Percentiles rank a stretch among this genome's conserved stretches.
Evolutionary conservation across 2,113 vertebrate genomes (phyloP).

Genomic region (Scytalopus superciliaris): DNA sequence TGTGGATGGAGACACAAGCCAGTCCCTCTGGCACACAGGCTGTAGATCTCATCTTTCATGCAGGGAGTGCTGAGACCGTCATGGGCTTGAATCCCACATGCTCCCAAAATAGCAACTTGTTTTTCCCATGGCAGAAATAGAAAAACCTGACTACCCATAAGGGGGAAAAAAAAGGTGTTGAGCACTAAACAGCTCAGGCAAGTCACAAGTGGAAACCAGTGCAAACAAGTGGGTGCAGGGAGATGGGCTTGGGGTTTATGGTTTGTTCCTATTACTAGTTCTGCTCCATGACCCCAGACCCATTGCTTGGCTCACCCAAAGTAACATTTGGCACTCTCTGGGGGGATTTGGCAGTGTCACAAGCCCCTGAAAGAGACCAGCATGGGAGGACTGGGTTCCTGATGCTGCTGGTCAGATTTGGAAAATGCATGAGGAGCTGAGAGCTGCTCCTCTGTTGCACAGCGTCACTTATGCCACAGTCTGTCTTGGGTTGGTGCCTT

Average conservation of each 20-base stretch:
- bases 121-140: constrained; percentile 5
- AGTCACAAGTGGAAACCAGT: neutral
- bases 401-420: neutral
- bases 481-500: neutral
- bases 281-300: neutral
- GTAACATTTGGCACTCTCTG: neutral
- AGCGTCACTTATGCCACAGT: rapidly evolving
- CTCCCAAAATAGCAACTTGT: neutral
- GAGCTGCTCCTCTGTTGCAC: neutral
- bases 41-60: neutral
- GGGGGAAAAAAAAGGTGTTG: neutral
- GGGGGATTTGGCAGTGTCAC: neutral
- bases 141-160: neutral
- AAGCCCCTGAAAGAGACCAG: neutral
- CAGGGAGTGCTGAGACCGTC: neutral
- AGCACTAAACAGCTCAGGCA: neutral
- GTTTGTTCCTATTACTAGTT: neutral
- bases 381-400: neutral
- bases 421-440: neutral
- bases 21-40: neutral
- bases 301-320: neutral
- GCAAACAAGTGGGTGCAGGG: neutral
- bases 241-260: neutral
- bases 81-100: neutral
- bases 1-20: neutral